These are phyloP conservation scores for Drymonia ruficornis DNA, from an alignment of 2,888 invertebrate genomes.

Conservation along the genomic window DNA sequence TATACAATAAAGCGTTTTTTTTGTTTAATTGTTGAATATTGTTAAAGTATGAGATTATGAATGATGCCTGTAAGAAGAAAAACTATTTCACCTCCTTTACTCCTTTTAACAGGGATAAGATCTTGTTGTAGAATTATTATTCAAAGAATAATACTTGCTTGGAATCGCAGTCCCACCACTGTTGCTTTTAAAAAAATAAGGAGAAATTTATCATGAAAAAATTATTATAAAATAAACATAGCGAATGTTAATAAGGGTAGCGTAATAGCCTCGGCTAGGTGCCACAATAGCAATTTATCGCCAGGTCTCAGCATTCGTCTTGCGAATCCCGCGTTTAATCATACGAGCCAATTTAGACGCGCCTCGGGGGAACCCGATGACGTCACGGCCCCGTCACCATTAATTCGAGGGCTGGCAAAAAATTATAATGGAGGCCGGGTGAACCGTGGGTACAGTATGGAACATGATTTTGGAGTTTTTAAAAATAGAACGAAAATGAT, in stretches of 20 bases:
- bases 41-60: no score
- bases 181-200: neutral
- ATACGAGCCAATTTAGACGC: constrained; percentile 47
- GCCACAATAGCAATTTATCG: constrained; percentile 37
- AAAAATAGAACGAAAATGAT: neutral
- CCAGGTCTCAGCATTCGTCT: constrained; percentile 47
- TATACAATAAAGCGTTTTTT: no score
- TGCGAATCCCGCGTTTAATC: constrained; percentile 48
- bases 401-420: constrained; percentile 20
- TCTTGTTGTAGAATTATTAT: no score
- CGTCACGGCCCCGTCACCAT: constrained; percentile 16
- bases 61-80: no score
- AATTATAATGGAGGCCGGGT: constrained; percentile 3
- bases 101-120: no score
- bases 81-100: no score
- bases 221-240: constrained; percentile 1
- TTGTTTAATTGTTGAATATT: no score
- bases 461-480: constrained; percentile 1
- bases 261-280: neutral
- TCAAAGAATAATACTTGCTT: no score
- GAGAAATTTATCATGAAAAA: neutral
- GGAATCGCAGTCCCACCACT: no score
- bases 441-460: neutral
- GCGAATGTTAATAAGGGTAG: constrained; percentile 1
- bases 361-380: constrained; percentile 24